These are phyloP conservation scores for Tylochromis polylepis DNA, from an alignment of 2,113 vertebrate species.

Conservation along the genomic window DNA sequence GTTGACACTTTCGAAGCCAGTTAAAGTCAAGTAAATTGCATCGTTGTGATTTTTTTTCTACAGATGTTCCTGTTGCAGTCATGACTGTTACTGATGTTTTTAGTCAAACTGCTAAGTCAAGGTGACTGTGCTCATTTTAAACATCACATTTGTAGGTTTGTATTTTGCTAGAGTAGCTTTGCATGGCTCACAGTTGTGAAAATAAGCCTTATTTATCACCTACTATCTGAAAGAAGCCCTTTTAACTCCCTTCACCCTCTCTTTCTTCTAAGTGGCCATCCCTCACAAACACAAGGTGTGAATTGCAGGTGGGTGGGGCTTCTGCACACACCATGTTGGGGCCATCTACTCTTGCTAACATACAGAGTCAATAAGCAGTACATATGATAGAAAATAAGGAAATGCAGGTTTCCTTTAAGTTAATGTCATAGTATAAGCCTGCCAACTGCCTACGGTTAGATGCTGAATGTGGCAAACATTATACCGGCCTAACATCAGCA, in stretches of 20 bases:
- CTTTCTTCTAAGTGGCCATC: neutral
- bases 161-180: neutral
- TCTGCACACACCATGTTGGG: neutral
- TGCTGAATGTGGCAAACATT: neutral
- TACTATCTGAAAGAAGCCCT: neutral
- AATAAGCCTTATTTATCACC: neutral
- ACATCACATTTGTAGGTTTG: neutral
- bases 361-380: neutral
- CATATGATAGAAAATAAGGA: neutral
- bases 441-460: neutral
- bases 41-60: too few species aligned
- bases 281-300: neutral
- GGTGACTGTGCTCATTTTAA: neutral
- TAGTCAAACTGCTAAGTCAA: neutral
- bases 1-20: neutral
- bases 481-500: neutral
- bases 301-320: neutral
- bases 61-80: neutral
- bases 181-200: neutral
- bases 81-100: neutral
- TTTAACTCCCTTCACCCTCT: neutral
- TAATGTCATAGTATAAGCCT: neutral
- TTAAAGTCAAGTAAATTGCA: neutral
- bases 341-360: neutral
- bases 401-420: neutral